Evolutionary conservation across 2,113 vertebrate genomes (phyloP), one percentile per base, ranked within the genome.

Genomic region (Podiceps cristatus): DNA sequence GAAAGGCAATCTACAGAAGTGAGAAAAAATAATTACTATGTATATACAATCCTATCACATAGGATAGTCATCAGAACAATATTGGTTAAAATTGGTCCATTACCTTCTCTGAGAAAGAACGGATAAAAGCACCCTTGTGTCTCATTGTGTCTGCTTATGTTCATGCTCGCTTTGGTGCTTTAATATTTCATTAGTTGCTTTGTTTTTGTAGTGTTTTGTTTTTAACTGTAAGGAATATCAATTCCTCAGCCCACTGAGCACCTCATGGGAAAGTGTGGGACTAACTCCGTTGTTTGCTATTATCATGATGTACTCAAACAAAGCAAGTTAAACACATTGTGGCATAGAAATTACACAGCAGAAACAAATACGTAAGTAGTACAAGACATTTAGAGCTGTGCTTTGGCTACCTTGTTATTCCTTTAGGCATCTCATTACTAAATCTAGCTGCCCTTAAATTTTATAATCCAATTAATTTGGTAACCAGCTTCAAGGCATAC

Each of bases 151-250:
- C 59, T 96, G 74, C 63, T 91, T 89, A 85, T 87, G 91, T 94
- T 95, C 80, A 63, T 90, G 81, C 69, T 90, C 88, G 75, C 53
- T 87, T 86, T 90, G 31, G 8, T 59, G 42, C 64, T 92, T 97
- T 95, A 93, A 76, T 97, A 94, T 96, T 96, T 95, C 63, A 79
- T 79, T 82, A 92, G 81, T 90, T 75, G 24, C 59, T 93, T 95
- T 96, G 85, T 72, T 94, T 92, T 87, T 53, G 28, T 88, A 79
- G n/a, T 42, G 27, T 76, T 52, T 60, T 94, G 62, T 53, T 93
- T 95, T 82, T 86, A 94, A 93, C 78, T 88, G 69, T 66, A 53
- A 88, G 62, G 45, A 42, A 6, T 76, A 55, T 62, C 62, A 58
- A 7, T 82, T 79, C 56, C 73, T 93, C 53, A 73, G 58, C 45